Evolutionary conservation across 2,888 invertebrate species (phyloP).

Genomic region (Pseudococcus viburni): DNA sequence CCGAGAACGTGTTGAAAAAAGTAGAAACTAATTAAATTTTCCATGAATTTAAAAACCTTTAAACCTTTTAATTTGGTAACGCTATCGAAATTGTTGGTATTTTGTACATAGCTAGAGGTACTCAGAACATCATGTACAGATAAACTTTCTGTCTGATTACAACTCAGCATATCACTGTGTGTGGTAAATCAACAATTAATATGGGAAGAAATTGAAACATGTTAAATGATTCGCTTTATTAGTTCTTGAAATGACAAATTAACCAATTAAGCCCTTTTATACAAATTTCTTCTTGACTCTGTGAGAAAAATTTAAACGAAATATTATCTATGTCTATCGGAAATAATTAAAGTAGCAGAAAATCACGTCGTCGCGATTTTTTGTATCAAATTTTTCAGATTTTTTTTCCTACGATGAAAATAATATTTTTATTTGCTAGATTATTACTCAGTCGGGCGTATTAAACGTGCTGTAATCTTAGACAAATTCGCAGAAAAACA

Average conservation of each 20-base stretch:
- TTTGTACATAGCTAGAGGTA: neutral
- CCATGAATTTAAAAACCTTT: neutral
- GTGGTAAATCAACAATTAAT: neutral
- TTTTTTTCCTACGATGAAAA: neutral
- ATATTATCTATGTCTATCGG: neutral
- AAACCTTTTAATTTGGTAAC: neutral
- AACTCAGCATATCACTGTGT: neutral
- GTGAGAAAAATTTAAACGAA: neutral
- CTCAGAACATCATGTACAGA: neutral
- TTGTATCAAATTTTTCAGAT: neutral
- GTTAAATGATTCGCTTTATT: neutral
- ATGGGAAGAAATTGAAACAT: neutral
- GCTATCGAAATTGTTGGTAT: neutral
- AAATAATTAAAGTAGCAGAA: neutral
- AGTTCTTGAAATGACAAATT: neutral
- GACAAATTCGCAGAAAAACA: neutral
- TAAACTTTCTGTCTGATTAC: neutral
- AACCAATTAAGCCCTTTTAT: neutral
- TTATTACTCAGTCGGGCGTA: neutral
- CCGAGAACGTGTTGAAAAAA: neutral
- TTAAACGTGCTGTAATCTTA: conserved; percentile 7
- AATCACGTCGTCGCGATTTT: neutral
- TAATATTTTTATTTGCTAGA: neutral
- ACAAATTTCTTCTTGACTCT: neutral
- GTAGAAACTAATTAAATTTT: neutral